Evolutionary conservation across 1,140 invertebrate genomes (phyloP), one percentile per base, ranked within the genome.

Genomic region (Pseudoatta argentina): DNA sequence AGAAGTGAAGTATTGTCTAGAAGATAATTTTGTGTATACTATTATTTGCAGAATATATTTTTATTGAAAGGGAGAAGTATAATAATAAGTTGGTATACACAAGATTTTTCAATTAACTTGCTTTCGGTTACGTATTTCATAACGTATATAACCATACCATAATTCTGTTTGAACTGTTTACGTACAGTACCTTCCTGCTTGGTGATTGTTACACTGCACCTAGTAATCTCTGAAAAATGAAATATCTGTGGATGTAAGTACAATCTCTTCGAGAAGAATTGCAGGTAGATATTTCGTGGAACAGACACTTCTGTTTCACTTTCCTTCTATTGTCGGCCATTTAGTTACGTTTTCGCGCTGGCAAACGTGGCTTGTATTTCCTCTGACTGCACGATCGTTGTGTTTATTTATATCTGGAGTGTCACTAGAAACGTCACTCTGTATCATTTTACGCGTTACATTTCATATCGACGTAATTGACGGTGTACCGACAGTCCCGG

Each of bases 271-370:
- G 21, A 27, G 27, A 79, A 64, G 16, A 71, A 34, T 24, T 57
- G 51, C 30, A 79, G 63, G 48, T 39, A 57, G 67, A 4, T 79
- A 63, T 34, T 79, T 53, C 48, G 7, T 10, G n/a, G 14, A 55
- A 78, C 63, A 12, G 64, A 5, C 71, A 51, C 76, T 87, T 88
- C 85, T 87, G 71, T 83, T 87, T 88, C 71, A 51, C 69, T 88
- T 87, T 69, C 57, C 61, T 85, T 63, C 64, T 76, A 88, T 88
- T 87, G 63, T 83, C 78, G 27, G 24, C 53, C 57, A 63, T 78
- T 71, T 48, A 72, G 78, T 83, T 83, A 85, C 78, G 30, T 69
- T 87, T 88, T 69, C 34, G 10, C 55, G 48, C 48, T 88, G 71
- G 34, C 78, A 59, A 72, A 71, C 63, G 21, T n/a, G 39, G 59